Conservation (phyloP, 1,140 invertebrate species). For the Trypoxylus dichotomus region DNA sequence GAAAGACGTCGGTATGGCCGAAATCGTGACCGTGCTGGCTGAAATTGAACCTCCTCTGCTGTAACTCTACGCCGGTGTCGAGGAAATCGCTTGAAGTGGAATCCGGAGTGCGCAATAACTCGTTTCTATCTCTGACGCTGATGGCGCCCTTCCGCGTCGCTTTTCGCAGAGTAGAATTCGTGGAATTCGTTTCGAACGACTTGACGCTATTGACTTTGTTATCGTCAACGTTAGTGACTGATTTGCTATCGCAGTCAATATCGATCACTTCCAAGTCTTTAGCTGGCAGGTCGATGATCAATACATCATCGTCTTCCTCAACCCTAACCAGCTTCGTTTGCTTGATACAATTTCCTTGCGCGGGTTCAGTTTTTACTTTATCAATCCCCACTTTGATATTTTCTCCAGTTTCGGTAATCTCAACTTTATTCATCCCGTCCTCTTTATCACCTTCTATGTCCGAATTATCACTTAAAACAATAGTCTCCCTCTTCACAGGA, state of each 20-base stretch:
- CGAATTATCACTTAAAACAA: constrained; percentile 6
- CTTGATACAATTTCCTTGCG: neutral
- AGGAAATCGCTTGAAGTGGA: constrained; percentile 45
- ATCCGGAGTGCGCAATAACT: constrained; percentile 33
- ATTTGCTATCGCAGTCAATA: neutral
- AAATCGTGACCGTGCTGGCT: constrained; percentile 45
- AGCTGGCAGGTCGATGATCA: neutral
- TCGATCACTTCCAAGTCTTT: constrained; percentile 16
- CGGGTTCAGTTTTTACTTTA: too few species aligned
- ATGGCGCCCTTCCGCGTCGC: neutral
- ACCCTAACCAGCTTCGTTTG: neutral
- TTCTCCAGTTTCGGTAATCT: too few species aligned
- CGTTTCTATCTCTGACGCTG: constrained; percentile 29
- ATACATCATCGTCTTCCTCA: constrained; percentile 9
- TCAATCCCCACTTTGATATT: too few species aligned
- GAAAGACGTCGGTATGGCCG: constrained; percentile 31
- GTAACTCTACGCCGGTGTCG: constrained; percentile 31
- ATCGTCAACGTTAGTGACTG: neutral
- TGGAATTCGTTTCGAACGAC: constrained; percentile 15
- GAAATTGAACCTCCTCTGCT: constrained; percentile 42
- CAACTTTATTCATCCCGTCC: neutral
- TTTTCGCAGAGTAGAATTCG: constrained; percentile 26
- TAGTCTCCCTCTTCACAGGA: neutral
- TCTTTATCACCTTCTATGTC: neutral
- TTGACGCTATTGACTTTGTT: neutral